Conservation (phyloP, 2,797 vertebrate species). For the Eutrigla gurnardus region DNA sequence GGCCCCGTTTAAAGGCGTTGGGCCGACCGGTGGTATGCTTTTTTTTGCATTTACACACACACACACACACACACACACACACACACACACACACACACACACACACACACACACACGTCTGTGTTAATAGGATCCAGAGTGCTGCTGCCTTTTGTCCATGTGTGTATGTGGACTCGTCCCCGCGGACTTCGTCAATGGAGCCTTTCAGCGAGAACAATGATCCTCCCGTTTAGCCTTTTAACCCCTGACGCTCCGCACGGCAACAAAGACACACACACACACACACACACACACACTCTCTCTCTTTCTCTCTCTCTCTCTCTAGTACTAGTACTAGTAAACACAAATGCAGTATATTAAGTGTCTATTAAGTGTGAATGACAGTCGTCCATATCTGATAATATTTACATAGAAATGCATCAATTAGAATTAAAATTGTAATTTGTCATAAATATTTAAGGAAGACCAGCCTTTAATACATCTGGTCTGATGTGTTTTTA, state of each 20-base stretch:
- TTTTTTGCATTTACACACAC: constrained; percentile 61
- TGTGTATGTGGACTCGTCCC: constrained; percentile 74
- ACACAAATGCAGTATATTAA: too few relatives aligned
- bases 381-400: too few relatives aligned
- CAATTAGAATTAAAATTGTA: too few relatives aligned
- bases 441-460: too few relatives aligned
- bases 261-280: constrained; percentile 57
- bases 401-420: too few relatives aligned
- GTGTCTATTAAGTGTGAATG: too few relatives aligned
- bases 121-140: constrained; percentile 71
- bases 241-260: constrained; percentile 70
- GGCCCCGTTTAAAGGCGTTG: constrained; percentile 66
- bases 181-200: constrained; percentile 74
- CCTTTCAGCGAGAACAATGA: constrained; percentile 83
- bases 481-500: too few relatives aligned
- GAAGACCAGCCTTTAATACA: too few relatives aligned
- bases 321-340: too few relatives aligned
- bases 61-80: constrained; percentile 19
- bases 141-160: constrained; percentile 72
- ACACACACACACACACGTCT: constrained; percentile 20
- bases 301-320: too few relatives aligned
- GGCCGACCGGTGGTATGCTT: constrained; percentile 63
- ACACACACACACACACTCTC: constrained; percentile 31
- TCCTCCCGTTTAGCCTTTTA: constrained; percentile 85
- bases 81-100: constrained; percentile 24